Percentiles rank a stretch among this genome's conserved stretches.
Conservation (phyloP, 2,113 vertebrate genomes). For the Peromyscus californicus region DNA sequence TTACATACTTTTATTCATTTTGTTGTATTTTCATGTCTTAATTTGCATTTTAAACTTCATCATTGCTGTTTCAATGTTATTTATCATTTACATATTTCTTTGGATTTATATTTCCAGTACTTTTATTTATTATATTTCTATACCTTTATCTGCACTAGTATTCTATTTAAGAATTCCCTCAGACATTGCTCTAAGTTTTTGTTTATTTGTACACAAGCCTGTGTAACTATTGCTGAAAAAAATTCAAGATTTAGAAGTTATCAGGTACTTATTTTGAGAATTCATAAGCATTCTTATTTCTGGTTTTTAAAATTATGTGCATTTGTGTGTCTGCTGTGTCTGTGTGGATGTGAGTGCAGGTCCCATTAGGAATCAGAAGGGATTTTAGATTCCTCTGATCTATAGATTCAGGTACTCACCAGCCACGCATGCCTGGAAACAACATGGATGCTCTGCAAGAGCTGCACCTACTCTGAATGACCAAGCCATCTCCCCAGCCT, state of each 20-base stretch:
- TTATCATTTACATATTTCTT: not conserved
- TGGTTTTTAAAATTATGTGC: not conserved
- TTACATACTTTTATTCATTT: not conserved
- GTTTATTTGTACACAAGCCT: not conserved
- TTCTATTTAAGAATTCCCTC: not conserved
- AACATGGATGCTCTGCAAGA: not conserved
- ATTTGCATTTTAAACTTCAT: not conserved
- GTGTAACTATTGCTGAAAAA: not conserved
- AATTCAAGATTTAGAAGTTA: not conserved
- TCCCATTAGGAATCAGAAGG: not conserved
- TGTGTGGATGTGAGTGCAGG: not conserved
- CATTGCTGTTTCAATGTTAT: not conserved
- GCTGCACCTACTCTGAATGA: not conserved
- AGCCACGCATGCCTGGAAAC: not conserved
- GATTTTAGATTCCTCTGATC: not conserved
- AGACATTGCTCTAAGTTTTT: not conserved
- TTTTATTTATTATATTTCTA: not conserved
- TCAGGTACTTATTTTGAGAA: not conserved
- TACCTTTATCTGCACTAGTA: not conserved
- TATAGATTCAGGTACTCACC: not conserved
- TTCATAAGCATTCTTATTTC: not conserved
- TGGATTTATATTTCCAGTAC: not conserved
- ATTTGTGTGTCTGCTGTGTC: not conserved
- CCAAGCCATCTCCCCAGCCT: not conserved
- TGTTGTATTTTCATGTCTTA: not conserved